Percentiles rank a stretch among this genome's conserved stretches.
Conservation (phyloP, 2,113 vertebrate genomes). For the Micronisus gabar region DNA sequence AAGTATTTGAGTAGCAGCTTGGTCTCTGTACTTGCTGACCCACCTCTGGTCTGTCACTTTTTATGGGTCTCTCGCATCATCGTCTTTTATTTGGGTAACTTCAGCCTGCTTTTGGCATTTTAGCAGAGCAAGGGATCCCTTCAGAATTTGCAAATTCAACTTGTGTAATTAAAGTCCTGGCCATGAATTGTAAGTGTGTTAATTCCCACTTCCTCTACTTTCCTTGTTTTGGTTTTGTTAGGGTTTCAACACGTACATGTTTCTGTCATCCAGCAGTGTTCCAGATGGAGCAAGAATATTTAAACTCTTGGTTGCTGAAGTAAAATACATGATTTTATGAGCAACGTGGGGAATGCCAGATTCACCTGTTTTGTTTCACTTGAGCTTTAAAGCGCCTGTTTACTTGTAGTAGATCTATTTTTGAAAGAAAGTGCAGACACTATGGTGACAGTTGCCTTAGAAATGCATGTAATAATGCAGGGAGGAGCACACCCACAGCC, state of each 20-base stretch:
- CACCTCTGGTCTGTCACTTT: background rate
- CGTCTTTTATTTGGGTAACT: background rate
- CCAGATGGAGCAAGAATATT: background rate
- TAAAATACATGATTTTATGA: background rate
- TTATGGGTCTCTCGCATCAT: background rate
- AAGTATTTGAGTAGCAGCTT: background rate
- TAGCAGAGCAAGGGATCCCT: background rate
- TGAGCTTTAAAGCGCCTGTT: background rate
- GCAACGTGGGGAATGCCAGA: background rate
- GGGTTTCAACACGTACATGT: background rate
- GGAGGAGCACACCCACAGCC: background rate
- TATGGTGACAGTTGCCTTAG: constrained; percentile 55
- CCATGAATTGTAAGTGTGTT: background rate
- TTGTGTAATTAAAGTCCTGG: background rate
- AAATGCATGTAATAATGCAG: background rate
- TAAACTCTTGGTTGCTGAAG: background rate
- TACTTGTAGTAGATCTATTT: background rate
- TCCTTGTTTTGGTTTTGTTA: background rate
- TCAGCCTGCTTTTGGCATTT: background rate
- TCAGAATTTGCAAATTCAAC: background rate
- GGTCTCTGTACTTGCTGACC: background rate
- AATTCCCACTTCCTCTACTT: background rate
- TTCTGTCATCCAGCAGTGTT: background rate
- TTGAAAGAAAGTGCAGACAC: background rate
- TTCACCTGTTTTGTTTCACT: constrained; percentile 7